Percentiles rank a stretch among this genome's conserved stretches.
These are phyloP conservation scores for Papilio elwesi DNA, from an alignment of 2,888 invertebrate genomes.

Conservation along the genomic window DNA sequence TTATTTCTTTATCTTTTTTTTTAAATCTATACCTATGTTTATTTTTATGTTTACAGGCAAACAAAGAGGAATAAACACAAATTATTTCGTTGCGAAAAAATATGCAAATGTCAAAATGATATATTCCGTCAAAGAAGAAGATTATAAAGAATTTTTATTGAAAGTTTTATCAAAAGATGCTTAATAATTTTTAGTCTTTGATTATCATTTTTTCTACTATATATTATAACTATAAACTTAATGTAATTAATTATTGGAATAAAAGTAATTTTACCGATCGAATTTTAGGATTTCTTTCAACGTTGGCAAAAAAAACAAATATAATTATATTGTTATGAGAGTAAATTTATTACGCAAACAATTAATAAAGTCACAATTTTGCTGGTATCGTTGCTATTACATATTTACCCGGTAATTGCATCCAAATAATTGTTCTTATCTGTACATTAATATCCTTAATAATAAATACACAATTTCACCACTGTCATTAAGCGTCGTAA, in stretches of 20 bases:
- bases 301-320: too few relatives aligned
- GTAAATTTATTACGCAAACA: too few relatives aligned
- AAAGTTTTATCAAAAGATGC: constrained; percentile 54
- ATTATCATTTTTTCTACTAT: neutral
- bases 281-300: too few relatives aligned
- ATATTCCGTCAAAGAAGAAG: constrained; percentile 60
- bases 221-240: neutral
- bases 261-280: too few relatives aligned
- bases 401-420: too few relatives aligned
- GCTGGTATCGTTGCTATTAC: too few relatives aligned
- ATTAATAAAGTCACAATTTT: too few relatives aligned
- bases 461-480: too few relatives aligned
- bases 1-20: neutral
- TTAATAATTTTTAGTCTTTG: neutral
- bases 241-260: neutral
- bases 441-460: too few relatives aligned
- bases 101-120: constrained; percentile 64
- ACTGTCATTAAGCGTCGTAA: too few relatives aligned
- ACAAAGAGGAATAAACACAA: constrained; percentile 61
- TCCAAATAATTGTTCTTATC: too few relatives aligned
- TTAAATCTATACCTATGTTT: neutral
- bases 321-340: too few relatives aligned
- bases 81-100: constrained; percentile 59
- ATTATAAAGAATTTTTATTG: constrained; percentile 60
- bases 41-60: constrained; percentile 54